These are phyloP conservation scores for Phrixothrix hirtus DNA, from an alignment of 2,888 invertebrate species.

Conservation along the genomic window DNA sequence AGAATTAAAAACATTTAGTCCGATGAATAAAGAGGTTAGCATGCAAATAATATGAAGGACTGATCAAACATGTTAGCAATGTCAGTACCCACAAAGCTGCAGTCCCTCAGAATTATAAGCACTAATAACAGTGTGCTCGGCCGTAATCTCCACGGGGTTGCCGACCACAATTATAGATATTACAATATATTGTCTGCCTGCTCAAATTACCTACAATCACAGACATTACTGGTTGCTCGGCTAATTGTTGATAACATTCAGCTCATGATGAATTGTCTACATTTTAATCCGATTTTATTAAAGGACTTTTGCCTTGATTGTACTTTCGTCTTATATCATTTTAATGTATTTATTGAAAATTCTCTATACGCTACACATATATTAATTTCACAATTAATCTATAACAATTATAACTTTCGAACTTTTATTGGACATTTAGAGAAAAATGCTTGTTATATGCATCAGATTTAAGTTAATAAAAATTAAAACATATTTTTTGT, in stretches of 20 bases:
- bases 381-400: too few relatives aligned
- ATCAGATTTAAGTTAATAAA: too few relatives aligned
- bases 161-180: slow-evolving; percentile 52
- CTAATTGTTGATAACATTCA: slow-evolving; percentile 51
- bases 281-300: slow-evolving; percentile 43
- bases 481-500: too few relatives aligned
- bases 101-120: slow-evolving; percentile 35
- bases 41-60: slow-evolving; percentile 1
- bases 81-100: slow-evolving; percentile 30
- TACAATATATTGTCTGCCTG: slow-evolving; percentile 52
- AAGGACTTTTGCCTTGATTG: slow-evolving; percentile 25
- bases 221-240: slow-evolving; percentile 48
- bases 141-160: slow-evolving; percentile 51
- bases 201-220: slow-evolving; percentile 51
- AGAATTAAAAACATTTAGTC: too few relatives aligned
- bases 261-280: slow-evolving; percentile 46
- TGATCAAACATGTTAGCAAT: slow-evolving; percentile 20
- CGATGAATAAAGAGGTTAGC: slow-evolving; percentile 1
- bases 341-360: background rate
- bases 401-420: too few relatives aligned
- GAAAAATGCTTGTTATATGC: too few relatives aligned
- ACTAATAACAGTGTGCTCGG: slow-evolving; percentile 46
- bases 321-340: slow-evolving; percentile 1
- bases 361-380: background rate
- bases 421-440: too few relatives aligned